These are phyloP conservation scores for Eurystomus glaucurus DNA, from an alignment of 2,797 vertebrate species.

Conservation along the genomic window DNA sequence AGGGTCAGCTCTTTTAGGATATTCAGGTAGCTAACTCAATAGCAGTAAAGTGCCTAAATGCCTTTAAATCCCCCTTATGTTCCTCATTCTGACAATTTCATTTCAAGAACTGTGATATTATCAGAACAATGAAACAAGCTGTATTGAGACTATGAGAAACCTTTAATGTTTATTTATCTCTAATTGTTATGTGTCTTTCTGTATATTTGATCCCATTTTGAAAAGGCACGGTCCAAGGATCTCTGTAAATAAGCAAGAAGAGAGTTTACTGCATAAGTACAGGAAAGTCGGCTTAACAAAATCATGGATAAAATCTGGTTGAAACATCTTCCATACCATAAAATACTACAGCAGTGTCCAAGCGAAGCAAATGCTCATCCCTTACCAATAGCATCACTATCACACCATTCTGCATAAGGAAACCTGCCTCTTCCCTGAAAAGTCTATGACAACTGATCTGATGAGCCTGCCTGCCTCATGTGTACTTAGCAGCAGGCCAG, in stretches of 20 bases:
- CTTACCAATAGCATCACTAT: background rate
- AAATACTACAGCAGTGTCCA: background rate
- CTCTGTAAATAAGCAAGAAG: background rate
- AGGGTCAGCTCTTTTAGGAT: slow-evolving; percentile 7
- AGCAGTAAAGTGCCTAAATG: background rate
- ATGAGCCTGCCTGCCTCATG: background rate
- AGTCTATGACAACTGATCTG: background rate
- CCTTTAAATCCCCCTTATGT: background rate
- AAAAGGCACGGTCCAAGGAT: background rate
- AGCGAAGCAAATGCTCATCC: background rate
- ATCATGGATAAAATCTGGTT: background rate
- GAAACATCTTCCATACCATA: background rate
- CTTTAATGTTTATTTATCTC: background rate
- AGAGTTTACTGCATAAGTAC: background rate
- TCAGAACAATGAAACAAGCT: background rate
- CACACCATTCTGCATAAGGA: background rate
- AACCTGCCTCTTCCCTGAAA: background rate
- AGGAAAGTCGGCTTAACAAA: background rate
- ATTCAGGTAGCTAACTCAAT: slow-evolving; percentile 2
- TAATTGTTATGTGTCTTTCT: background rate
- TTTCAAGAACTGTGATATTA: background rate
- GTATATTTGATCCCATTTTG: background rate
- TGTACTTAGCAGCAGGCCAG: background rate
- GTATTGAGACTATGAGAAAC: background rate
- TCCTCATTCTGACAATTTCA: background rate